These are phyloP conservation scores for Smithornis capensis DNA, from an alignment of 2,113 vertebrate genomes.

Conservation along the genomic window DNA sequence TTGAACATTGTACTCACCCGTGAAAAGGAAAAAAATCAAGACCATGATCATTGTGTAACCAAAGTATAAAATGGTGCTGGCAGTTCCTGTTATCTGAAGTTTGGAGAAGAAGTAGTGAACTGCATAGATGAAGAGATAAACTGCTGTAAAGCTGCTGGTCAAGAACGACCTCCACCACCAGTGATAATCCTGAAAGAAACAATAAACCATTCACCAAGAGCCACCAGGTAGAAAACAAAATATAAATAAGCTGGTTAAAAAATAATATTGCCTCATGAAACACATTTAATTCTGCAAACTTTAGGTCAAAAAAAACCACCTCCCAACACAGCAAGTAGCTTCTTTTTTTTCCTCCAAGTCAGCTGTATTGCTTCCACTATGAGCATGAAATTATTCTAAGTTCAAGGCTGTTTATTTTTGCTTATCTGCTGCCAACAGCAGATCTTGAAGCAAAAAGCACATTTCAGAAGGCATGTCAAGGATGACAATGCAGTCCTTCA, in stretches of 20 bases:
- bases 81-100: slow-evolving; percentile 82
- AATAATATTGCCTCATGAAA: background rate
- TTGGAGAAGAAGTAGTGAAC: slow-evolving; percentile 88
- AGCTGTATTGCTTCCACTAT: background rate
- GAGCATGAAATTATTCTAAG: background rate
- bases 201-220: background rate
- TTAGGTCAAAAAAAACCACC: background rate
- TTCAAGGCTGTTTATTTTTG: background rate
- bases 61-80: slow-evolving; percentile 87
- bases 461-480: background rate
- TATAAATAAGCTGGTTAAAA: background rate
- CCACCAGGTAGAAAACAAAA: background rate
- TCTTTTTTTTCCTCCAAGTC: background rate
- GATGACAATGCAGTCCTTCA: background rate
- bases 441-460: background rate
- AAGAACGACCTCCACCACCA: slow-evolving; percentile 92
- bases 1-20: slow-evolving; percentile 67
- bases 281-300: background rate
- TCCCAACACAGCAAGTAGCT: background rate
- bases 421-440: background rate
- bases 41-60: slow-evolving; percentile 87
- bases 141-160: slow-evolving; percentile 88
- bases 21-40: slow-evolving; percentile 89
- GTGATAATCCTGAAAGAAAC: slow-evolving; percentile 83
- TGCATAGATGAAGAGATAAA: slow-evolving; percentile 87